Base-by-base conservation (phyloP, 2,113 vertebrate species). In the Eulacestoma nigropectus region DNA sequence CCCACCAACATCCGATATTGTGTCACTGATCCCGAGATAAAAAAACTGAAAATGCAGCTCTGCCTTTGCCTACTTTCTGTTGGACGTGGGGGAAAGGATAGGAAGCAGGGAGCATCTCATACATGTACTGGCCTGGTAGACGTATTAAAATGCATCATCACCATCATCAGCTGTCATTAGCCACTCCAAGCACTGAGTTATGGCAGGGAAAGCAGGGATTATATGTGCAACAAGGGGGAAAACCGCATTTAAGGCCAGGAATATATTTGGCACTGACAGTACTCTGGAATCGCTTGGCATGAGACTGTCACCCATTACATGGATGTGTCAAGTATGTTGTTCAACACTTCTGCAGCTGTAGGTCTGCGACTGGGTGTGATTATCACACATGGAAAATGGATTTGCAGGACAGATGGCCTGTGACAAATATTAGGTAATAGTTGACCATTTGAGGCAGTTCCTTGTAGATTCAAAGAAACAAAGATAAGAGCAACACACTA, bases 181-280 rank as follows among this genome's bases (percentile, higher is more conserved):
- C 68, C 68, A 60, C 60, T 88, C 79, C 50, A 70, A 91, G 82
- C 63, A 59, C 47, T 16, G 39, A 76, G 55, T 81, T 86, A 89
- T 41, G 82, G 92, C 63, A 86, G 75, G 44, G 60, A 88, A 88
- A 88, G 72, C 35, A 70, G 33, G 78, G 39, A 47, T 83, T 65
- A 59, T 44, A 64, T n/a, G 35, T n/a, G 70, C 76, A 89, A 21
- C 22, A 75, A 78, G 44, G 49, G 30, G 35, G 11, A 41, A 92
- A 94, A 33, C 59, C 84, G 41, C 49, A 49, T 78, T 90, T 90
- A 62, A 85, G 68, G 82, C 87, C 95, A 93, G 79, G 79, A 70
- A 74, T 83, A 15, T 60, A 63, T 94, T 85, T 91, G 95, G 92
- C 79, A 89, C 41, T n/a, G 62, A 30, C 26, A 79, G 44, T 23